Evolutionary conservation across 1,140 invertebrate genomes (phyloP).

Genomic region (Ostrea edulis): DNA sequence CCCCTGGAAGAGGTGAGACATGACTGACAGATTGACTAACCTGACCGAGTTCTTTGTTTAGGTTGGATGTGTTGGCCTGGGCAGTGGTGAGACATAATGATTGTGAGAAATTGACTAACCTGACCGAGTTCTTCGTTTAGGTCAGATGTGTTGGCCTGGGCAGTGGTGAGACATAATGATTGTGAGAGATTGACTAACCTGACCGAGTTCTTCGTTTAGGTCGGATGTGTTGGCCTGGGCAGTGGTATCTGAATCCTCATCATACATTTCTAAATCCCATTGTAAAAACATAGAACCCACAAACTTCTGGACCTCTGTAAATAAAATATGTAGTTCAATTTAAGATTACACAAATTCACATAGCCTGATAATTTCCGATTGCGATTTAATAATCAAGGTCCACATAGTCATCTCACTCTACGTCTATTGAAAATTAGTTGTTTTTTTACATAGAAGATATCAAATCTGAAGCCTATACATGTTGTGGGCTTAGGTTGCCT

Average conservation of each 20-base stretch:
- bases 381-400: too few species aligned
- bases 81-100: background rate
- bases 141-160: slow-evolving; percentile 85
- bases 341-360: too few species aligned
- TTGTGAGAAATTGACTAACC: background rate
- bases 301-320: slow-evolving; percentile 86
- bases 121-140: slow-evolving; percentile 79
- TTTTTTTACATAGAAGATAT: too few species aligned
- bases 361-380: too few species aligned
- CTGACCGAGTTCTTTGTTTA: background rate
- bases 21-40: background rate
- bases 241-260: slow-evolving; percentile 85
- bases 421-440: too few species aligned
- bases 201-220: slow-evolving; percentile 86
- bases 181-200: slow-evolving; percentile 77
- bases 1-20: too few species aligned
- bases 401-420: too few species aligned
- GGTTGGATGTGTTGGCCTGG: too few species aligned
- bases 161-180: slow-evolving; percentile 82
- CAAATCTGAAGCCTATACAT: too few species aligned
- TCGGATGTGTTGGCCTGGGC: slow-evolving; percentile 85
- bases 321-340: slow-evolving; percentile 21
- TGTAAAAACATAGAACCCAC: slow-evolving; percentile 84
- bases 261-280: slow-evolving; percentile 84
- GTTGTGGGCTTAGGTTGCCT: too few species aligned